Base-by-base conservation (phyloP, 1,140 invertebrate genomes). In the Drosophila equinoxialis region DNA sequence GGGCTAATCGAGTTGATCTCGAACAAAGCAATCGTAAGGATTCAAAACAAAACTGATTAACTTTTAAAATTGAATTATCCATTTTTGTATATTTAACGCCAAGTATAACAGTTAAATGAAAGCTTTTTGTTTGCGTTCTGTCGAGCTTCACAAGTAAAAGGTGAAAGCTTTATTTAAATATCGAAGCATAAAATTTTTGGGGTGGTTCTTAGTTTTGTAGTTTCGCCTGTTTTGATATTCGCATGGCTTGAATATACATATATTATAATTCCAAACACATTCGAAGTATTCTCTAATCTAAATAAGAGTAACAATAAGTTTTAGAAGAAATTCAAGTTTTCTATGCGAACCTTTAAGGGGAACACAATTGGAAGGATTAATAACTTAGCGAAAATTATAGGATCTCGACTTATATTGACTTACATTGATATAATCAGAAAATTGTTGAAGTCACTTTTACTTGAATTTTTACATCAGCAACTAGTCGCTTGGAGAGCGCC, bases 1-100 rank as follows among this genome's bases (percentile, higher is more conserved):
- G 82, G 23, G 42, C 57, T 37, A 73, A 70, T 61, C 76, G 81
- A 5, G 69, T 71, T 59, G 74, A 62, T 23, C 7, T 45, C 14
- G 60, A n/a, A 7, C 61, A 63, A 17, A 14, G 14, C 1, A 4
- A 55, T 7, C 10, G 35, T 23, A 23, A 23, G 17, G 37, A 65
- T 6, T 37, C 30, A 14, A 63, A 77, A 8, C 35, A 64, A 23
- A 13, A 35, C n/a, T 39, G n/a, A 8, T 8, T n/a, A 26, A 8
- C 17, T 4, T 23, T 3, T 48, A 20, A 10, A 35, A 8, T 10
- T 35, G 6, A 6, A 35, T 48, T 20, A 14, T 14, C 17, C 45
- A 14, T 6, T 20, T 48, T 23, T 23, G 1, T 23, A 23, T 23
- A 23, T 23, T 23, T 23, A 23, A 23, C 20, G 6, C 17, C 17